Evolutionary conservation across 2,797 vertebrate genomes (phyloP).

Genomic region (Centropyge bicolor): DNA sequence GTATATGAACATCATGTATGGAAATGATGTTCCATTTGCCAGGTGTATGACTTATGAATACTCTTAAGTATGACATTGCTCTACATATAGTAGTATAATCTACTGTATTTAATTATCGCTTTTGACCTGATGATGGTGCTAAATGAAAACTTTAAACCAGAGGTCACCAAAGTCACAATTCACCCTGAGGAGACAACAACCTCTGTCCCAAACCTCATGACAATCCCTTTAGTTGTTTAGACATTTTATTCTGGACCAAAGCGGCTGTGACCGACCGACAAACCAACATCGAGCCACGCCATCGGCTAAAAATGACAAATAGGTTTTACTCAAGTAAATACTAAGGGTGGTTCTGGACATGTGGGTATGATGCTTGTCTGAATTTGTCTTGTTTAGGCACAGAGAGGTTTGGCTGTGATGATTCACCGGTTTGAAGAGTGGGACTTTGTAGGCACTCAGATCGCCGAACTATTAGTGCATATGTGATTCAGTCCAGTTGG

Average conservation of each 20-base stretch:
- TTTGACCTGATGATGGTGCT: not conserved
- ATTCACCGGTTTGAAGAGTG: conserved; percentile 4
- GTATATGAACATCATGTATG: not conserved
- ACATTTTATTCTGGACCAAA: not conserved
- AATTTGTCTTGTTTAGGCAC: not conserved
- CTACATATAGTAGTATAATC: not conserved
- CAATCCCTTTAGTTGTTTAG: not conserved
- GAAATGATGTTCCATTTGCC: not conserved
- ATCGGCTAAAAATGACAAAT: not conserved
- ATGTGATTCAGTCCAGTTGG: conserved; percentile 13
- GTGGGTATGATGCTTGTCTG: not conserved
- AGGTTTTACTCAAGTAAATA: not conserved
- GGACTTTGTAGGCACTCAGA: not conserved
- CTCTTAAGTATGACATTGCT: not conserved
- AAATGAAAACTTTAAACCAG: not conserved
- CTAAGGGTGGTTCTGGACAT: not conserved
- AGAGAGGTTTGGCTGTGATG: not conserved
- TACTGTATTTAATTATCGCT: not conserved
- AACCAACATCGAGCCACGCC: not conserved
- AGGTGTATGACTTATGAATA: not conserved
- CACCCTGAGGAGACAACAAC: not conserved
- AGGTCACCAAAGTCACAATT: not conserved
- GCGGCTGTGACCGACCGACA: not conserved
- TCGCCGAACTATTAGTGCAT: conserved; percentile 14
- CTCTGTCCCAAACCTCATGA: not conserved